Percentiles rank a stretch among this genome's conserved stretches.
Conservation (phyloP, 1,140 invertebrate species). For the Drosophila arizonae region DNA sequence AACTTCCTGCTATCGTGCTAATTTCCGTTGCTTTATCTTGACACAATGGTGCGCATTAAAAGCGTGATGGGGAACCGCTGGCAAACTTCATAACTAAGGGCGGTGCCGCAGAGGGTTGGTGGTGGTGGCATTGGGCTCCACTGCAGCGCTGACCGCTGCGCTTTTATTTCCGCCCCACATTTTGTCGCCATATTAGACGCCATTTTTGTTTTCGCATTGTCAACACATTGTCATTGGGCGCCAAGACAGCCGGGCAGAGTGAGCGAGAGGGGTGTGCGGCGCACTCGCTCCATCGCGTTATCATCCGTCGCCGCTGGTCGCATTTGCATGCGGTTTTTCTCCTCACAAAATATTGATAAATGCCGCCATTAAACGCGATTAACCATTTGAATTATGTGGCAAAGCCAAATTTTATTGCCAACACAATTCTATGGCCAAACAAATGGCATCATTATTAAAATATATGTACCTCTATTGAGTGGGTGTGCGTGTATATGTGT, state of each 20-base stretch:
- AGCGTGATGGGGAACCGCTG: constrained; percentile 43
- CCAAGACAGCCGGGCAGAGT: constrained; percentile 1
- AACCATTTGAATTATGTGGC: constrained; percentile 81
- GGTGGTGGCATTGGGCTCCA: constrained; percentile 16
- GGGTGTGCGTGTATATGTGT: constrained; percentile 24
- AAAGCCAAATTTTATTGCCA: constrained; percentile 81
- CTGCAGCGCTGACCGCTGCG: constrained; percentile 69
- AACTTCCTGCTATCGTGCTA: constrained; percentile 83
- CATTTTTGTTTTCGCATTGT: constrained; percentile 76
- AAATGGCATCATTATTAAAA: constrained; percentile 80
- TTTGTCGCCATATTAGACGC: constrained; percentile 63
- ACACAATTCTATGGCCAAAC: constrained; percentile 76
- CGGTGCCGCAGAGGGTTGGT: not conserved
- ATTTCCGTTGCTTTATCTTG: constrained; percentile 83
- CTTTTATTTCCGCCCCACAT: constrained; percentile 70
- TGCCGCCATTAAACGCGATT: constrained; percentile 81
- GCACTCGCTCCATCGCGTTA: not conserved
- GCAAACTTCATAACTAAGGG: constrained; percentile 65
- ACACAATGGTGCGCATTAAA: constrained; percentile 83
- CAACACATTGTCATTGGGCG: constrained; percentile 57
- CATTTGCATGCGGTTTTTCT: constrained; percentile 58
- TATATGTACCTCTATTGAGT: constrained; percentile 45
- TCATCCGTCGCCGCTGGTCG: constrained; percentile 6
- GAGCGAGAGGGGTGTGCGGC: not conserved
- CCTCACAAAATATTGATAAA: constrained; percentile 72